These are phyloP conservation scores for Pachycephus smyrnensis DNA, from an alignment of 2,888 invertebrate genomes.

Conservation along the genomic window DNA sequence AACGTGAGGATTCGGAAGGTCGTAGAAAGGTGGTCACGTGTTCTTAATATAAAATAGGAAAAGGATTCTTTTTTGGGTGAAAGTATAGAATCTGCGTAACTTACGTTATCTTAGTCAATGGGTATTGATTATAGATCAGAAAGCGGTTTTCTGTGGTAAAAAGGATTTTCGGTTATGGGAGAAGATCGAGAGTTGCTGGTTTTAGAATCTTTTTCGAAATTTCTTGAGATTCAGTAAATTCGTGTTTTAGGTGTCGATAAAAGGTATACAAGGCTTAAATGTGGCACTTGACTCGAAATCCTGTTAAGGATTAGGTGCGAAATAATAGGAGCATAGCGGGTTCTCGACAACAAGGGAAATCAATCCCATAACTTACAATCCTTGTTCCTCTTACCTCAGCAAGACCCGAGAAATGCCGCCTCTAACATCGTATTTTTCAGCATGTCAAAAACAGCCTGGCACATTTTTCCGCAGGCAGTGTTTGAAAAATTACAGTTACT, in stretches of 20 bases:
- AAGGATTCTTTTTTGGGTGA: neutral
- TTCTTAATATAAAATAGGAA: neutral
- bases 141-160: neutral
- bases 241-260: neutral
- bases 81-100: neutral
- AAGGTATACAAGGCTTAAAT: neutral
- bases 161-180: neutral
- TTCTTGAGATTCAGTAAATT: neutral
- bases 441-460: conserved; percentile 60
- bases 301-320: conserved; percentile 27
- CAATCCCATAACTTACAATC: conserved; percentile 47
- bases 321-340: conserved; percentile 30
- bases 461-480: conserved; percentile 57
- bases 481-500: conserved; percentile 62
- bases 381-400: conserved; percentile 36
- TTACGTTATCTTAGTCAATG: neutral
- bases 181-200: neutral
- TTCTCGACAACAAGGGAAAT: conserved; percentile 44
- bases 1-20: neutral
- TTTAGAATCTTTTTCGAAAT: neutral
- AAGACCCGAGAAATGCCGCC: conserved; percentile 43
- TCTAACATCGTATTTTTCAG: conserved; percentile 56
- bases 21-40: neutral
- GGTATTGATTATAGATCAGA: neutral
- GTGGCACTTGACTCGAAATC: neutral